Evolutionary conservation across 2,888 invertebrate species (phyloP).

Genomic region (Zhuqinia jingwanae): DNA sequence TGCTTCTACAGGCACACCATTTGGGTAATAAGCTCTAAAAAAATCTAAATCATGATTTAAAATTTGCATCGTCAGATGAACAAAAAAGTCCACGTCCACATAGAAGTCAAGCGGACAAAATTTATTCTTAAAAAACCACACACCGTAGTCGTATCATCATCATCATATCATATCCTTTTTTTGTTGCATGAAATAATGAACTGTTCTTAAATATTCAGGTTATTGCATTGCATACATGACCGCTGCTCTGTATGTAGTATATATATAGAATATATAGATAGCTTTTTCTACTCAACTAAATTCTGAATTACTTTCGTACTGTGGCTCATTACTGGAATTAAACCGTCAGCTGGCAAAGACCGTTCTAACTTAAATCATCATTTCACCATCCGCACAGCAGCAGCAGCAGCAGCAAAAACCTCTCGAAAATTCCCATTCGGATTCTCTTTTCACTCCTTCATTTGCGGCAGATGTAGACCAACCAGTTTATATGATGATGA

Average conservation of each 20-base stretch:
- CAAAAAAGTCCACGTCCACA: not conserved
- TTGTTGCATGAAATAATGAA: constrained; percentile 53
- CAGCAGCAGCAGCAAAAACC: not conserved
- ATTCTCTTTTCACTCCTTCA: not conserved
- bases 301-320: not conserved
- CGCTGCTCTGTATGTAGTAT: too few species aligned
- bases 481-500: constrained; percentile 41
- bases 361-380: constrained; percentile 17
- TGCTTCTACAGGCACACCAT: not conserved
- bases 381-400: constrained; percentile 1
- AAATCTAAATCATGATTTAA: not conserved
- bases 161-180: constrained; percentile 1
- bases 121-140: constrained; percentile 32
- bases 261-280: too few species aligned
- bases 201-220: constrained; percentile 2
- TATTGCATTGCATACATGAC: constrained; percentile 1
- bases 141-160: too few species aligned
- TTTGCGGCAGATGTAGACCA: constrained; percentile 48
- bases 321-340: constrained; percentile 59
- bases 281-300: not conserved
- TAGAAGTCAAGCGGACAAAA: constrained; percentile 32
- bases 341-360: constrained; percentile 61
- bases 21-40: not conserved
- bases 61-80: constrained; percentile 11
- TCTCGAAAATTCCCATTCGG: constrained; percentile 18